Evolutionary conservation across 2,113 vertebrate genomes (phyloP).

Genomic region (Albula glossodonta): DNA sequence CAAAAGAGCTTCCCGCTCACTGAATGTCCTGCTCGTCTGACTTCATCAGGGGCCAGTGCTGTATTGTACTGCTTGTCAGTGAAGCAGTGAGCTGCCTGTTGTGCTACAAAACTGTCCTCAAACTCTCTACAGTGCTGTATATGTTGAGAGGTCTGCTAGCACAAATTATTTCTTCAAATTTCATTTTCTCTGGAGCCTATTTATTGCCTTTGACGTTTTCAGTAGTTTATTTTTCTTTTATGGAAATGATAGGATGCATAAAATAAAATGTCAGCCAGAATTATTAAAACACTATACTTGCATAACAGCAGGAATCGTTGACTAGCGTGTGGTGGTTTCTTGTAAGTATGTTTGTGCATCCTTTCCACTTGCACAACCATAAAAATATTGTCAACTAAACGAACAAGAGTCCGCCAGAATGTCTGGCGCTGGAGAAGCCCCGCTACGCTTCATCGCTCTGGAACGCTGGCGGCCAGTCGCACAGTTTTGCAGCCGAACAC

Average conservation of each 20-base stretch:
- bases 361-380: not conserved
- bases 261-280: not conserved
- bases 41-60: not conserved
- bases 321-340: not conserved
- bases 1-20: not conserved
- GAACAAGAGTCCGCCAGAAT: not conserved
- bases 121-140: not conserved
- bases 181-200: not conserved
- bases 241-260: not conserved
- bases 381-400: not conserved
- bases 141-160: not conserved
- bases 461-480: not conserved
- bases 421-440: not conserved
- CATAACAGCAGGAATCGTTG: not conserved
- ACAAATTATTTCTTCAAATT: not conserved
- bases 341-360: not conserved
- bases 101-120: not conserved
- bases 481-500: not conserved
- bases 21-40: not conserved
- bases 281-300: slow-evolving; percentile 20
- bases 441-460: not conserved
- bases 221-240: not conserved
- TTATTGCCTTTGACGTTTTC: not conserved
- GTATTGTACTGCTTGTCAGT: not conserved
- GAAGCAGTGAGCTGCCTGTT: not conserved